Percentiles rank a stretch among this genome's conserved stretches.
These are phyloP conservation scores for Himalopsyche anomala DNA, from an alignment of 2,888 invertebrate species.

Conservation along the genomic window DNA sequence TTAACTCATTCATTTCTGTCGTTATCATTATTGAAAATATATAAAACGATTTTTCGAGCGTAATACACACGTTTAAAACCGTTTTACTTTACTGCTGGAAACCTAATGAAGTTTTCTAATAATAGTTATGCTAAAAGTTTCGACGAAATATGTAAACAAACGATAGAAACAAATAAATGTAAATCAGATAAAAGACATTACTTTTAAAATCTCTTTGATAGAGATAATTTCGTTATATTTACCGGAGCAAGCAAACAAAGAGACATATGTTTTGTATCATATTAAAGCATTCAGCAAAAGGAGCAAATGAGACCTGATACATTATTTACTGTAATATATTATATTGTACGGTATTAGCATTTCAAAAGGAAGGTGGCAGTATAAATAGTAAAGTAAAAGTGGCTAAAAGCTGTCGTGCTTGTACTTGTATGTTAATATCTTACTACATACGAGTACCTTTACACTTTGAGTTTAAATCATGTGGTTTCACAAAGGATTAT, in stretches of 20 bases:
- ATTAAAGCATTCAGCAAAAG: background rate
- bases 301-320: slow-evolving; percentile 23
- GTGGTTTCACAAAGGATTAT: slow-evolving; percentile 27
- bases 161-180: background rate
- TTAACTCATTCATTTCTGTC: too few relatives aligned
- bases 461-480: slow-evolving; percentile 34
- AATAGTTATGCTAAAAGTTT: too few relatives aligned
- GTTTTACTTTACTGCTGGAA: too few relatives aligned
- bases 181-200: background rate
- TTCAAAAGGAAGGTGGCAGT: slow-evolving; percentile 23
- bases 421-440: slow-evolving; percentile 24
- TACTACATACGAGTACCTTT: slow-evolving; percentile 30
- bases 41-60: too few relatives aligned
- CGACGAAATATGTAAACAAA: background rate
- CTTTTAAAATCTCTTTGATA: slow-evolving; percentile 20
- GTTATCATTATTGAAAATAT: too few relatives aligned
- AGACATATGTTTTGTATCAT: background rate
- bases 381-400: slow-evolving; percentile 30
- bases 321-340: slow-evolving; percentile 27
- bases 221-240: background rate
- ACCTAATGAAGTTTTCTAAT: too few relatives aligned
- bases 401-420: background rate
- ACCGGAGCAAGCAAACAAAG: slow-evolving; percentile 1
- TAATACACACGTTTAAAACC: too few relatives aligned
- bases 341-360: slow-evolving; percentile 6